phyloP scores from a whole-genome alignment of 1,140 invertebrate genomes.

The Mamestra configurata region DNA sequence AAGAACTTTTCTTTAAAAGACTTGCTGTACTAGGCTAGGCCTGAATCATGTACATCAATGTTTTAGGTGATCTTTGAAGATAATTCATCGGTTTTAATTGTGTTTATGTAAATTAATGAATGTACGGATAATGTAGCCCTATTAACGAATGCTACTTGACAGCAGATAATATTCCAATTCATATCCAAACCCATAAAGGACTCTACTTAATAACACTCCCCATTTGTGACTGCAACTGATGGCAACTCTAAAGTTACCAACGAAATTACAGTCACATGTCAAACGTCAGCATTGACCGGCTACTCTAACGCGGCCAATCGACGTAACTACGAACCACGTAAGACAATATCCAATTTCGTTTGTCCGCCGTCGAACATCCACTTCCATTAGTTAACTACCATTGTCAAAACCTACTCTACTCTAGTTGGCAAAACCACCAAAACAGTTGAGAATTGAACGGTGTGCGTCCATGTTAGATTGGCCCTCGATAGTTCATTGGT shows the following conservation, averaged over 20 bases:
- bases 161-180: too few relatives aligned
- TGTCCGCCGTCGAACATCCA: conserved; percentile 61
- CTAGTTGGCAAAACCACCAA: conserved; percentile 74
- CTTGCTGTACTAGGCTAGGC: too few relatives aligned
- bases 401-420: conserved; percentile 84
- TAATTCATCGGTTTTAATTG: too few relatives aligned
- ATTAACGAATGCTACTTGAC: too few relatives aligned
- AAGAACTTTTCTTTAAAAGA: too few relatives aligned
- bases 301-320: conserved; percentile 51
- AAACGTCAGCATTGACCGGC: conserved; percentile 51
- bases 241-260: conserved; percentile 45
- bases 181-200: neutral
- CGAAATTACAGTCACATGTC: conserved; percentile 44
- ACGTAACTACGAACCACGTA: conserved; percentile 59
- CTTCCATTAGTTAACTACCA: conserved; percentile 83
- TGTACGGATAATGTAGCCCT: too few relatives aligned
- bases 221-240: neutral
- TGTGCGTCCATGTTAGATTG: conserved; percentile 64
- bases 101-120: too few relatives aligned
- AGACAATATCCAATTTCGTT: conserved; percentile 71
- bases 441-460: conserved; percentile 75
- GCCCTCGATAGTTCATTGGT: conserved; percentile 55
- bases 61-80: too few relatives aligned
- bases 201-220: neutral
- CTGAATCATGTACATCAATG: too few relatives aligned